phyloP scores from a whole-genome alignment of 2,797 vertebrate genomes.

The Darevskia nairensis region DNA sequence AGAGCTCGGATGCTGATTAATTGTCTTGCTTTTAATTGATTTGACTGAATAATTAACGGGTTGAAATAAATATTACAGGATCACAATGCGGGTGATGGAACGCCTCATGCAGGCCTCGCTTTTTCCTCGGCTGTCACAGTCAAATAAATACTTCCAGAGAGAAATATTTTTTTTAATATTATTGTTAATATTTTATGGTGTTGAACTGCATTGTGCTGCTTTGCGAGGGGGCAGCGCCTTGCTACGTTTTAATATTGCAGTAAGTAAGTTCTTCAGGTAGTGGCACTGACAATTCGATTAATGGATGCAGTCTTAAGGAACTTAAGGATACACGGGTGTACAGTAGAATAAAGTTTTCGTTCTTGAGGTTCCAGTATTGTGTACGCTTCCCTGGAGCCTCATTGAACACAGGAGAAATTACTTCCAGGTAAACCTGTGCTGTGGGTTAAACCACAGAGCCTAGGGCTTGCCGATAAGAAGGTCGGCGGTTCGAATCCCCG shows the following conservation, averaged over 20 bases:
- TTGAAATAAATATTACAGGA: constrained; percentile 30
- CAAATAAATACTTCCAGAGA: constrained; percentile 1
- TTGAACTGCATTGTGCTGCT: not conserved
- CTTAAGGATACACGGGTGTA: not conserved
- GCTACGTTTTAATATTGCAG: not conserved
- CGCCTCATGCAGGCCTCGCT: not conserved
- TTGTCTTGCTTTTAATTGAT: constrained; percentile 31
- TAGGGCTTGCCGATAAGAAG: too few species aligned
- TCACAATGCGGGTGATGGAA: constrained; percentile 4
- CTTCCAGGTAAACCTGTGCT: too few species aligned
- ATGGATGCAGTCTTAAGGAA: not conserved
- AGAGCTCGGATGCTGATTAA: constrained; percentile 16
- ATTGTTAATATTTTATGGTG: not conserved
- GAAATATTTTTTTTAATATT: not conserved
- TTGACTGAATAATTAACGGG: constrained; percentile 35
- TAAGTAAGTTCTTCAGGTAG: not conserved
- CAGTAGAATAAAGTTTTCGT: not conserved
- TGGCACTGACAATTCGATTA: not conserved
- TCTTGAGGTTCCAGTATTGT: not conserved
- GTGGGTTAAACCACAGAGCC: too few species aligned
- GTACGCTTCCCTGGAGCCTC: not conserved
- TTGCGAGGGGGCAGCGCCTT: not conserved
- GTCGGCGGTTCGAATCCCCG: too few species aligned
- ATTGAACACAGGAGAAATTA: not conserved
- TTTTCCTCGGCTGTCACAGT: not conserved